Base-by-base conservation (phyloP, 2,797 vertebrate genomes). In the Mormyrus proboscirostris region DNA sequence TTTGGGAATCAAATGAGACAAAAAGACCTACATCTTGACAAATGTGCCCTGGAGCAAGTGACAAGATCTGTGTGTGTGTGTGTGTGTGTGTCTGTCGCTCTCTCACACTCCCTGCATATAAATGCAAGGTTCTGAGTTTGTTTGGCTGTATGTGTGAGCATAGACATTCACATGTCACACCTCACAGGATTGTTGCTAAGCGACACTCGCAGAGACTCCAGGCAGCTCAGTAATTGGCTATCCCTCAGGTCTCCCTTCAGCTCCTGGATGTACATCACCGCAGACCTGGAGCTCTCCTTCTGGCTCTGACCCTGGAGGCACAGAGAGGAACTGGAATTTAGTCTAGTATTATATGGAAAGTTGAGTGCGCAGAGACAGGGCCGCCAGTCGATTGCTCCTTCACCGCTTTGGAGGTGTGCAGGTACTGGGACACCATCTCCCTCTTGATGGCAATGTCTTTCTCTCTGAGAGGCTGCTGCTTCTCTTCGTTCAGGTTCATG, bases 121-220 rank as follows among this genome's bases (percentile, higher is more conserved):
- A 83, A n/a, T 29, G 49, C 22, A 12, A 14, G 47, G 19, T 7
- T 79, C 33, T 2, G 41, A 47, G 41, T 79, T 47, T 47, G 49
- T 57, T 69, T 89, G 76, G 5, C 57, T 53, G 50, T 29, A 65
- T 83, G 86, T 14, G 25, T 9, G 29, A 86, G 73, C 73, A 79
- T 9, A 51, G 51, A 10, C 29, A 87, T 87, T 14, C 50, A 8
- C 33, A 86, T 89, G 22, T 29, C 55, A 94, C 93, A 98, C 98
- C 97, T 98, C 94, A 99, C 98, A 82, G 98, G 97, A 92, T 99
- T 99, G 93, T 97, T 99, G 92, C 96, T 99, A 90, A 99, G 97
- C 16, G 97, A 98, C 22, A 99, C 97, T 88, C 98, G 93, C 4
- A 99, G 94, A 44, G 97, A 98, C 92, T 99, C 97, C 88, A 99